A percentile compares a stretch with the other conserved stretches of the same genome.
Evolutionary conservation across 2,113 vertebrate species (phyloP).

Genomic region (Verasper variegatus): DNA sequence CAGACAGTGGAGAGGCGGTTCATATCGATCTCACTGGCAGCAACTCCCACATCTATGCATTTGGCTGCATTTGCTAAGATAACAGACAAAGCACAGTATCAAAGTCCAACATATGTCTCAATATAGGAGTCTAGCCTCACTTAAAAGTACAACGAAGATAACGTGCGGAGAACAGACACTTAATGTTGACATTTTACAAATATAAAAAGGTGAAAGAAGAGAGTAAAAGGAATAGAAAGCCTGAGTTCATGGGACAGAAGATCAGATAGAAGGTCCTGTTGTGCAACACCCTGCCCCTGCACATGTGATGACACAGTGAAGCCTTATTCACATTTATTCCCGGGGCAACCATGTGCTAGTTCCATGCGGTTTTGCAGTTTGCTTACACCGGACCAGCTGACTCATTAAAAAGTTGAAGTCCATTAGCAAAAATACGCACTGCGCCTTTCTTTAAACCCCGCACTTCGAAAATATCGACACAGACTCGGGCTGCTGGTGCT

Average conservation of each 20-base stretch:
- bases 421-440: slow-evolving; percentile 78
- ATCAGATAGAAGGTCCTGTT: slow-evolving; percentile 14
- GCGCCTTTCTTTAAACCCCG: slow-evolving; percentile 61
- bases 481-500: background rate
- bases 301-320: slow-evolving; percentile 3
- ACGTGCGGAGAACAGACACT: background rate
- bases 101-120: slow-evolving; percentile 35
- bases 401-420: slow-evolving; percentile 68
- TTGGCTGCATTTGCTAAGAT: slow-evolving; percentile 15
- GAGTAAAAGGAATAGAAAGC: background rate
- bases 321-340: slow-evolving; percentile 8
- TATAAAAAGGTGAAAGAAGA: slow-evolving; percentile 1
- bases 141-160: background rate
- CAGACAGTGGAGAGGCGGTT: slow-evolving; percentile 7
- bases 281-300: slow-evolving; percentile 5
- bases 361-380: slow-evolving; percentile 33
- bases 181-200: background rate
- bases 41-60: slow-evolving; percentile 6
- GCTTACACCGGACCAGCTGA: slow-evolving; percentile 50
- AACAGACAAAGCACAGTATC: slow-evolving; percentile 31
- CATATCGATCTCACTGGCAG: slow-evolving; percentile 6
- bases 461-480: slow-evolving; percentile 59
- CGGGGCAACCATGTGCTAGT: slow-evolving; percentile 13
- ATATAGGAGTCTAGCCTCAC: background rate
- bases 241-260: background rate